phyloP scores from a whole-genome alignment of 2,797 vertebrate species.

The Coilia nasus region DNA sequence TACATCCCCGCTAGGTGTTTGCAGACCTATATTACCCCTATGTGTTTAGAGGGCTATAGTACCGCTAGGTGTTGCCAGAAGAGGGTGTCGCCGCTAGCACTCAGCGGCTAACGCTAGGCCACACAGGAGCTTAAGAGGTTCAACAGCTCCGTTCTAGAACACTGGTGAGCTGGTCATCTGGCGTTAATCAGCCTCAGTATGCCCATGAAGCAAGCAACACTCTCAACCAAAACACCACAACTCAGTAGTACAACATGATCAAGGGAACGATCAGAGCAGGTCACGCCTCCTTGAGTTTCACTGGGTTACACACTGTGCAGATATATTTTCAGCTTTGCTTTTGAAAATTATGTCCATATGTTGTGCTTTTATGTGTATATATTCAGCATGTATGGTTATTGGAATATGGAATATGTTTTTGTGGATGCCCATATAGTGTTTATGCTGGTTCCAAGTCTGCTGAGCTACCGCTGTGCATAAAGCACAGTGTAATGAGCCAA shows the following conservation, averaged over 20 bases:
- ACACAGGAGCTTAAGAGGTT: no score
- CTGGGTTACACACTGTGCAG: neutral
- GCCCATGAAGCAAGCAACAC: neutral
- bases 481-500: neutral
- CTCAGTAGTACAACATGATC: neutral
- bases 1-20: no score
- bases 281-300: neutral
- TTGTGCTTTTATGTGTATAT: neutral
- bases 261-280: neutral
- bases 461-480: neutral
- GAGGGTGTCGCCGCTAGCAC: neutral
- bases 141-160: neutral
- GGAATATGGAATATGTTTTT: neutral
- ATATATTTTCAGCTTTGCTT: neutral
- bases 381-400: neutral
- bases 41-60: slow-evolving; percentile 5
- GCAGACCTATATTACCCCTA: no score
- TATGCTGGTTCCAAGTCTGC: no score
- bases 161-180: neutral
- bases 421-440: neutral
- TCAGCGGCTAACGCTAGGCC: neutral
- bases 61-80: slow-evolving; percentile 18
- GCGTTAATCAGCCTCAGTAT: neutral
- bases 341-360: neutral
- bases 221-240: neutral